Conservation (phyloP, 2,888 invertebrate species). For the Tiliacea citrago region DNA sequence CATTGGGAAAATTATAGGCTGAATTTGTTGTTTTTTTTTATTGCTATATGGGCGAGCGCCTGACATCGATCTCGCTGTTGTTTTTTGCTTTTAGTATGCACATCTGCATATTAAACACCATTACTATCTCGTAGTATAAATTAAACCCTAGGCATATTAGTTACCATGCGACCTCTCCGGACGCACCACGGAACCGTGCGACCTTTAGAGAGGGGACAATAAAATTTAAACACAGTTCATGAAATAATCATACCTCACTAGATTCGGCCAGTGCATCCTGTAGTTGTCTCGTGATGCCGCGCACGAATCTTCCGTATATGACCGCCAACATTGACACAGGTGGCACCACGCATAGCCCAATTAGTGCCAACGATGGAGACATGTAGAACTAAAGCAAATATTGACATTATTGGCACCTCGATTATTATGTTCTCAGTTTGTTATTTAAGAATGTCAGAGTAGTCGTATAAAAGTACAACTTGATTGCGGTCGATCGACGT, state of each 20-base stretch:
- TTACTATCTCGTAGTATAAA: not conserved
- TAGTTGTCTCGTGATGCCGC: conserved; percentile 95
- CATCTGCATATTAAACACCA: not conserved
- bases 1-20: not conserved
- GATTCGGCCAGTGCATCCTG: conserved; percentile 93
- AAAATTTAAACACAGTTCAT: not conserved
- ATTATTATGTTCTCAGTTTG: not conserved
- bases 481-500: not conserved
- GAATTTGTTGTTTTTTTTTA: too few species aligned
- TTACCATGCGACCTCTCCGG: not conserved
- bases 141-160: not conserved
- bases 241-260: conserved; percentile 77
- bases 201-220: not conserved
- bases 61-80: not conserved
- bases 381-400: conserved; percentile 94
- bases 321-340: conserved; percentile 96
- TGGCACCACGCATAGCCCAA: conserved; percentile 97
- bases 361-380: conserved; percentile 96
- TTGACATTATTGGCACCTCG: conserved; percentile 57
- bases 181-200: not conserved
- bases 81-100: not conserved
- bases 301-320: conserved; percentile 95
- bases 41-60: not conserved
- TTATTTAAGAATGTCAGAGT: not conserved
- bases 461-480: not conserved